These are phyloP conservation scores for Spongilla lacustris DNA, from an alignment of 37 sponge, comb jelly and placozoan genomes.

Conservation along the genomic window DNA sequence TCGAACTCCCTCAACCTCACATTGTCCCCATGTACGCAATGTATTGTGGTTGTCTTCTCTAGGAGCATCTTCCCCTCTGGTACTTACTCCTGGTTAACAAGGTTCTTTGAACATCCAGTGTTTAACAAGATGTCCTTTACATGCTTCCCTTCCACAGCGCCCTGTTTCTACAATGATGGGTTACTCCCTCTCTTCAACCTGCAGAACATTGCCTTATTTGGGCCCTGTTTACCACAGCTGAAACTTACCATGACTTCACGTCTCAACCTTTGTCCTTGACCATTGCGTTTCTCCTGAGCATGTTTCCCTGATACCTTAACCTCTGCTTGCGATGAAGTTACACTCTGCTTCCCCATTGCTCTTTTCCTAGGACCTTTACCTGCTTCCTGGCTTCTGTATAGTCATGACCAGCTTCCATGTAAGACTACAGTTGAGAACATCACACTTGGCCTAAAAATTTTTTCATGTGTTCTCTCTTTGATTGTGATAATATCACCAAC, in stretches of 20 bases:
- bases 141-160: constrained; percentile 7
- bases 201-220: constrained; percentile 15
- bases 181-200: constrained; percentile 3
- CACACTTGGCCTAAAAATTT: no score
- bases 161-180: neutral
- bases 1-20: constrained; percentile 14
- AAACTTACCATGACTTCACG: neutral
- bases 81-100: neutral
- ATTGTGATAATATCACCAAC: no score
- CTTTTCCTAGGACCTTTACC: neutral
- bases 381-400: neutral
- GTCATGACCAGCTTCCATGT: neutral
- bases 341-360: neutral
- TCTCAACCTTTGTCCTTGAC: neutral
- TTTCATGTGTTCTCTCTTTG: no score
- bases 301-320: neutral
- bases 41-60: neutral
- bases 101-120: constrained; percentile 5
- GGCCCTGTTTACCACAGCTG: neutral
- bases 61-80: constrained; percentile 2
- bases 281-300: neutral
- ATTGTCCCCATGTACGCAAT: neutral
- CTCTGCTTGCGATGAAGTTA: neutral
- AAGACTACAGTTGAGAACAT: no score
- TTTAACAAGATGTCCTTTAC: constrained; percentile 4